Base-by-base conservation (phyloP, 2,113 vertebrate genomes). In the Psilopogon haemacephalus region DNA sequence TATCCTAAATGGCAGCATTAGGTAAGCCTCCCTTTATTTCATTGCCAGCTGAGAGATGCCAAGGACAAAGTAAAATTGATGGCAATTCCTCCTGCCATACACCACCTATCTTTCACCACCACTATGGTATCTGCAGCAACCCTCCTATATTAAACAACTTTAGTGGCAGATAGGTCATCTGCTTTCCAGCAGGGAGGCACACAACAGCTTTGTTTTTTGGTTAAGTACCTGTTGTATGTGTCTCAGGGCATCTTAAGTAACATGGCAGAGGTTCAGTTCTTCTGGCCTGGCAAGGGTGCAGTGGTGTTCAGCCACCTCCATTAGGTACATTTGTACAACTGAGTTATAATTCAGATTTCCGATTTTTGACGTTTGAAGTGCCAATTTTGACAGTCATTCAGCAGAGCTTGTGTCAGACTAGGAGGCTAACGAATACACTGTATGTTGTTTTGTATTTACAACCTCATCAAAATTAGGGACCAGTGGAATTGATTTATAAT, bases 341-440 rank as follows among this genome's bases (percentile, higher is more conserved):
- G 32, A 4, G 17, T n/a, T 68, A 5, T 37, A 59, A 44, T 24
- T n/a, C 52, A 24, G 37, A 17, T 21, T 35, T 50, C 13, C 5
- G 18, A 9, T 44, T 12, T 27, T 54, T 6, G 46, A 40, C 23
- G 13, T 38, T 79, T 24, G 8, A 28, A 58, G 35, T 28, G 14
- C 24, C 5, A 1, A 14, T 17, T 11, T 1, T n/a, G 26, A 3
- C 28, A 38, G 12, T 5, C 4, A 8, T 18, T 32, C 15, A 11
- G 11, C 42, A n/a, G 38, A 30, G 14, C 35, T n/a, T 2, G 1
- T 7, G 21, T 10, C 35, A 56, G 6, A 14, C 11, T n/a, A 0
- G 1, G 2, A 27, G 65, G 38, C 48, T 48, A 48, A 48, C 40
- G 58, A 62, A 26, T 18, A 8, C 6, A 30, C 11, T 18, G 32